Conservation (phyloP, 2,113 vertebrate genomes). For the Sphaerodactylus townsendi region DNA sequence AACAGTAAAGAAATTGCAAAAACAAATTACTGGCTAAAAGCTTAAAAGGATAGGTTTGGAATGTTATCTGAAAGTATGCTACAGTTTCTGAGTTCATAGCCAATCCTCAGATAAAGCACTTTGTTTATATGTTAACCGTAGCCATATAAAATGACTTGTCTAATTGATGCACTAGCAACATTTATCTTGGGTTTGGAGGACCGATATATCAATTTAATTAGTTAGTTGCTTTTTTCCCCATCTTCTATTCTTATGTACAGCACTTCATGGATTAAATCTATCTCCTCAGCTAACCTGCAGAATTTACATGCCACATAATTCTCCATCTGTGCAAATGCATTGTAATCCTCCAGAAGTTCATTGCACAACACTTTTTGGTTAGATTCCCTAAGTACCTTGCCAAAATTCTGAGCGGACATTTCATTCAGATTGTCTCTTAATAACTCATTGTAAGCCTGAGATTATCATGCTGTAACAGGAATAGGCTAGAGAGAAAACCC, state of each 20-base stretch:
- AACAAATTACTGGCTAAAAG: constrained; percentile 81
- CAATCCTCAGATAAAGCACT: constrained; percentile 74
- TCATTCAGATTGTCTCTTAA: not conserved
- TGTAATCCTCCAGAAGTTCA: constrained; percentile 10
- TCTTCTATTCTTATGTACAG: constrained; percentile 28
- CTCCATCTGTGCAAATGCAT: not conserved
- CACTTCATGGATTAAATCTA: constrained; percentile 2
- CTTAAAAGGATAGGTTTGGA: constrained; percentile 80
- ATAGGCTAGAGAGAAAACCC: too few relatives aligned
- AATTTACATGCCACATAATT: constrained; percentile 19
- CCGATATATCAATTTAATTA: constrained; percentile 32
- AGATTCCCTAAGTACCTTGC: not conserved
- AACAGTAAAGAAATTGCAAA: constrained; percentile 75
- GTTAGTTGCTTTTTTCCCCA: constrained; percentile 41
- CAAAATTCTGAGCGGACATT: not conserved
- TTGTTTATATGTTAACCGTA: constrained; percentile 72
- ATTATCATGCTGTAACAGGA: not conserved
- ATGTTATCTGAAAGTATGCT: constrained; percentile 80
- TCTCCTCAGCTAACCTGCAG: not conserved
- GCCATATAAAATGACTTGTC: constrained; percentile 58
- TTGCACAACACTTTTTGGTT: not conserved
- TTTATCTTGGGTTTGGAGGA: constrained; percentile 36
- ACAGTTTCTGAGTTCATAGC: constrained; percentile 73
- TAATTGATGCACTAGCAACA: constrained; percentile 35
- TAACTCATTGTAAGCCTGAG: not conserved